Percentiles rank a stretch among this genome's conserved stretches.
Conservation (phyloP, 2,797 vertebrate genomes). For the Malacoraja senta region DNA sequence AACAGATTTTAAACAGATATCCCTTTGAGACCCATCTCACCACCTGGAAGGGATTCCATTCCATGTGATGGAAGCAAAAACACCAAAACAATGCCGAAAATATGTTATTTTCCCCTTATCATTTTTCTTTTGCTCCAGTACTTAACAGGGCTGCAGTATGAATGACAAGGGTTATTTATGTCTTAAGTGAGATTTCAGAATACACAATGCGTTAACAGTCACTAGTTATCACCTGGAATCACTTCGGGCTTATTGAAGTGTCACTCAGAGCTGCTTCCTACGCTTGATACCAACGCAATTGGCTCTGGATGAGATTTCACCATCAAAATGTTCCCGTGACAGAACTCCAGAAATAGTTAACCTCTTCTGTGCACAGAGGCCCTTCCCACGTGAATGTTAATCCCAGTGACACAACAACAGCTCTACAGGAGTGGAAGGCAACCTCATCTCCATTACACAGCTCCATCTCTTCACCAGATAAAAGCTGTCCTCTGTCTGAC, state of each 20-base stretch:
- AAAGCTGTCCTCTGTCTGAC: too few species aligned
- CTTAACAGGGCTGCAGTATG: not conserved
- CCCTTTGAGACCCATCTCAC: not conserved
- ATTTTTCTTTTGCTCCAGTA: not conserved
- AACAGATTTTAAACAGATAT: not conserved
- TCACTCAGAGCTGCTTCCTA: conserved; percentile 7
- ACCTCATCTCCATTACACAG: too few species aligned
- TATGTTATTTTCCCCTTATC: not conserved
- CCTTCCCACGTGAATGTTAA: not conserved
- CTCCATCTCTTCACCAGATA: too few species aligned
- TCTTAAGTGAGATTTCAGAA: not conserved
- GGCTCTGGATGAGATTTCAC: not conserved
- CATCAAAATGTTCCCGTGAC: not conserved
- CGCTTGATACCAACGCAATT: not conserved
- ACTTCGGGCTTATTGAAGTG: not conserved
- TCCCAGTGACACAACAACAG: too few species aligned
- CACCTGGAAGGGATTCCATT: not conserved
- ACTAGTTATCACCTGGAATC: conserved; percentile 11
- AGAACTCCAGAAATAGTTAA: not conserved
- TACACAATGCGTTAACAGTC: not conserved
- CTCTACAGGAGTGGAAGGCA: too few species aligned
- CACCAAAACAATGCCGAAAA: not conserved
- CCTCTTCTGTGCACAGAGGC: not conserved
- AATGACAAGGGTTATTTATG: conserved; percentile 9
- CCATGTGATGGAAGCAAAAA: not conserved